Evolutionary conservation across 2,113 vertebrate species (phyloP).

Genomic region (Colossoma macropomum): DNA sequence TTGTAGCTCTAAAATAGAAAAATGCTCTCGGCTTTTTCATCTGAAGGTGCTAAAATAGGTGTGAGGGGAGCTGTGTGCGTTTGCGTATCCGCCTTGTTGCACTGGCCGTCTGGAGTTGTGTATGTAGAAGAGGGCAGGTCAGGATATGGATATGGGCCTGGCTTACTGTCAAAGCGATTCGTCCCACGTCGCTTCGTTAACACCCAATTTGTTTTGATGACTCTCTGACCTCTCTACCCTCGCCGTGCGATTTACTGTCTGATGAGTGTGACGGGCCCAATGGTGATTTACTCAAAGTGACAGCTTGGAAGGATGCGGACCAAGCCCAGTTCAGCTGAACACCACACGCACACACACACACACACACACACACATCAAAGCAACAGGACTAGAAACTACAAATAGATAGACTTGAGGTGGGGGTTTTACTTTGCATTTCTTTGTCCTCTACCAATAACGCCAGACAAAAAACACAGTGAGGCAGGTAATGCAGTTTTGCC

Average conservation of each 20-base stretch:
- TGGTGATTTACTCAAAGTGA: slow-evolving; percentile 48
- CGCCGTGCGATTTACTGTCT: slow-evolving; percentile 38
- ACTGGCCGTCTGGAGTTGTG: slow-evolving; percentile 9
- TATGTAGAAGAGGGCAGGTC: neutral
- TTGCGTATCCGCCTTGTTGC: neutral
- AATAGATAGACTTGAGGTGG: slow-evolving; percentile 22
- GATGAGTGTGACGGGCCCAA: slow-evolving; percentile 29
- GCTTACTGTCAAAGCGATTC: slow-evolving; percentile 38
- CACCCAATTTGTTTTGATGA: slow-evolving; percentile 25
- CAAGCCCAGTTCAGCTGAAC: slow-evolving; percentile 1
- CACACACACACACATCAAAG: neutral
- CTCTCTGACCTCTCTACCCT: slow-evolving; percentile 27
- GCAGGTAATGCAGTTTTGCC: slow-evolving; percentile 17
- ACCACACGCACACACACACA: slow-evolving; percentile 2
- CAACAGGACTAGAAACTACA: slow-evolving; percentile 1
- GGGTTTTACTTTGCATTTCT: slow-evolving; percentile 22
- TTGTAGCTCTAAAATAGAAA: slow-evolving; percentile 29
- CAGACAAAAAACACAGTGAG: slow-evolving; percentile 31
- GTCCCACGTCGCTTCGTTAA: slow-evolving; percentile 34
- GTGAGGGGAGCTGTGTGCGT: neutral
- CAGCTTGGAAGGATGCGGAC: slow-evolving; percentile 26
- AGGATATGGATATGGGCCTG: neutral
- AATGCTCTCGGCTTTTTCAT: slow-evolving; percentile 5
- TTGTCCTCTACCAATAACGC: slow-evolving; percentile 16
- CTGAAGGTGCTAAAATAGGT: neutral